Conservation (phyloP, 2,888 invertebrate genomes). For the Phytoseiulus persimilis region DNA sequence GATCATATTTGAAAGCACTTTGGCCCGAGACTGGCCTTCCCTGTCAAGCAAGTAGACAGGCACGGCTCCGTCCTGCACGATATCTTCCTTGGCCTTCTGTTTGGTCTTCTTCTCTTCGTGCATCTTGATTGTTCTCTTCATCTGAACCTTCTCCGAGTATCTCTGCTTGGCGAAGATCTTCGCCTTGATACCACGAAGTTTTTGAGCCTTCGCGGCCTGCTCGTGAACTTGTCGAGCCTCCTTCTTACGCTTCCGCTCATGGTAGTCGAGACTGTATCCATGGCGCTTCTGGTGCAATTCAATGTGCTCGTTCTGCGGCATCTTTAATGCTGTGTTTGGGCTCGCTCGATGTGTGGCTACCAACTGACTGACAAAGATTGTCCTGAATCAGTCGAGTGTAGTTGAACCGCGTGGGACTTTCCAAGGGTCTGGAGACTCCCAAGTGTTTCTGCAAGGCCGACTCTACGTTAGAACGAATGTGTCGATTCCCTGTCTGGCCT, state of each 20-base stretch:
- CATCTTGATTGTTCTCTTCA: constrained; percentile 95
- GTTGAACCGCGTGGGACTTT: background rate
- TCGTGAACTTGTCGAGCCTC: constrained; percentile 90
- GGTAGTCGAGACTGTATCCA: constrained; percentile 92
- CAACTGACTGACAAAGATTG: background rate
- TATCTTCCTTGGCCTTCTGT: constrained; percentile 64
- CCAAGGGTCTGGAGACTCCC: background rate
- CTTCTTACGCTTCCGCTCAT: constrained; percentile 87
- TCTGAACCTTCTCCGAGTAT: constrained; percentile 94
- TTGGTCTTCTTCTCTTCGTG: constrained; percentile 90
- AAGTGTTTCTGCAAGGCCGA: constrained; percentile 34
- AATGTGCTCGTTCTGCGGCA: constrained; percentile 99
- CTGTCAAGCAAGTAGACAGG: constrained; percentile 95
- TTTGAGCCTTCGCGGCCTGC: constrained; percentile 78
- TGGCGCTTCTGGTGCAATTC: constrained; percentile 92
- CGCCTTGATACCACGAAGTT: constrained; percentile 87
- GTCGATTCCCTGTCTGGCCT: background rate
- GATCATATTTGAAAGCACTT: constrained; percentile 95
- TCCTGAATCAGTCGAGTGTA: background rate
- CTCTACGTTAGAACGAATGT: background rate
- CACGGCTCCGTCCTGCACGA: constrained; percentile 78
- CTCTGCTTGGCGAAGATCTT: constrained; percentile 94
- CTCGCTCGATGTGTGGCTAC: background rate
- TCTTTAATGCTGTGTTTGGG: constrained; percentile 48
- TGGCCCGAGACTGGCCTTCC: constrained; percentile 84